Percentiles rank a stretch among this genome's conserved stretches.
Evolutionary conservation across 92 coral and sea anemone genomes (phyloP).

Genomic region (Galaxea fascicularis): DNA sequence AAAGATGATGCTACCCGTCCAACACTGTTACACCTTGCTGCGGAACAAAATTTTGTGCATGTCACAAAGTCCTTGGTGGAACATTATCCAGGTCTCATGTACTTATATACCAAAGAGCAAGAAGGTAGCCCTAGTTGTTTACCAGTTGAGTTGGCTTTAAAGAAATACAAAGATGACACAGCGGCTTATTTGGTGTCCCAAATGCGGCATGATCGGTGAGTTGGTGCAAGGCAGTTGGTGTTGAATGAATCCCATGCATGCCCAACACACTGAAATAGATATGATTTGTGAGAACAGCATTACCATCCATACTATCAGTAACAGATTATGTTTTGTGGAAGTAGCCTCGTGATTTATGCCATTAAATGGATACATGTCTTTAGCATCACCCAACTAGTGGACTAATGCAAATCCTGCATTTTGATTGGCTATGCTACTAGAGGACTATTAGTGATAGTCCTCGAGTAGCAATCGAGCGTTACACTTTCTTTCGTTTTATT

Average conservation of each 20-base stretch:
- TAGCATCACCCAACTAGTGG: too few relatives aligned
- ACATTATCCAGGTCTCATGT: slow-evolving; percentile 79
- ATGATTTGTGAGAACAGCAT: too few relatives aligned
- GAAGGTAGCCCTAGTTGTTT: slow-evolving; percentile 66
- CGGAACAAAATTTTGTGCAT: slow-evolving; percentile 80
- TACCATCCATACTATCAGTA: too few relatives aligned
- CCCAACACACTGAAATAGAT: too few relatives aligned
- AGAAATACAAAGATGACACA: slow-evolving; percentile 78
- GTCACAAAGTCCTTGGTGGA: slow-evolving; percentile 84
- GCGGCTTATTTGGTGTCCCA: slow-evolving; percentile 86
- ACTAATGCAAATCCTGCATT: too few relatives aligned
- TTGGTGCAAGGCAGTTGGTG: background rate
- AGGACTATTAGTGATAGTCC: too few relatives aligned
- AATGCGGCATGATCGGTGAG: slow-evolving; percentile 96
- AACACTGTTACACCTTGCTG: slow-evolving; percentile 90
- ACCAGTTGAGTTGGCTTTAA: slow-evolving; percentile 87
- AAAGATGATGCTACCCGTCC: slow-evolving; percentile 82
- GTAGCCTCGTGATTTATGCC: too few relatives aligned
- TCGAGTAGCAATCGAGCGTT: too few relatives aligned
- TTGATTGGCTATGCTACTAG: too few relatives aligned
- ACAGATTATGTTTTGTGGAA: too few relatives aligned
- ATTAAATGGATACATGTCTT: too few relatives aligned
- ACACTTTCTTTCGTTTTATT: too few relatives aligned
- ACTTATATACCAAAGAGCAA: slow-evolving; percentile 76
- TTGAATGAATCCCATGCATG: background rate